These are phyloP conservation scores for Cyphomyrmex costatus DNA, from an alignment of 1,140 invertebrate genomes.

Conservation along the genomic window DNA sequence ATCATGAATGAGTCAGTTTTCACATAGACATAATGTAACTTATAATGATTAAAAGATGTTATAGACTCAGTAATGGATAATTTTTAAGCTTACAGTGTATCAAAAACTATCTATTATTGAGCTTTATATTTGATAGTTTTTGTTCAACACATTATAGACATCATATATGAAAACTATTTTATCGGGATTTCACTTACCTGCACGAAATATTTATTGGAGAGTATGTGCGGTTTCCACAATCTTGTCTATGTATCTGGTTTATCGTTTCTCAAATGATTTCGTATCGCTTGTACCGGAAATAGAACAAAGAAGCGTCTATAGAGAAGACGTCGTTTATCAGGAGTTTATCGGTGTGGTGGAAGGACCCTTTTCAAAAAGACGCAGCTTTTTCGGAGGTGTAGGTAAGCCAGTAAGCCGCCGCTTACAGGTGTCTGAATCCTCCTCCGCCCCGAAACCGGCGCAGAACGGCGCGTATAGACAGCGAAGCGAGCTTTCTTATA, in stretches of 20 bases:
- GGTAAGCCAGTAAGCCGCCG: constrained; percentile 61
- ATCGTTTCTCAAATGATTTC: constrained; percentile 15
- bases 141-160: too few relatives aligned
- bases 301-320: background rate
- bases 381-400: constrained; percentile 68
- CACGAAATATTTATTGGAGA: background rate
- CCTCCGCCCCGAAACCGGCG: background rate
- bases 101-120: too few relatives aligned
- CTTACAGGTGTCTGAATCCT: constrained; percentile 61
- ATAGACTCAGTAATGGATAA: too few relatives aligned
- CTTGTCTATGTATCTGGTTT: background rate
- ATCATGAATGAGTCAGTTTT: too few relatives aligned
- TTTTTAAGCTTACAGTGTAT: too few relatives aligned
- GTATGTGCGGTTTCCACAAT: background rate
- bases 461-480: constrained; percentile 38
- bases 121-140: too few relatives aligned
- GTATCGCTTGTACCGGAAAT: background rate
- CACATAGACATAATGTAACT: too few relatives aligned
- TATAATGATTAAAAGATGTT: too few relatives aligned
- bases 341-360: constrained; percentile 22
- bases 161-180: too few relatives aligned
- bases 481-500: constrained; percentile 76
- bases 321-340: constrained; percentile 53
- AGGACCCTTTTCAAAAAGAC: constrained; percentile 49
- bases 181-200: too few relatives aligned